Evolutionary conservation across 2,888 invertebrate genomes (phyloP), one percentile per base, ranked within the genome.

Genomic region (Ormyrus rosae): DNA sequence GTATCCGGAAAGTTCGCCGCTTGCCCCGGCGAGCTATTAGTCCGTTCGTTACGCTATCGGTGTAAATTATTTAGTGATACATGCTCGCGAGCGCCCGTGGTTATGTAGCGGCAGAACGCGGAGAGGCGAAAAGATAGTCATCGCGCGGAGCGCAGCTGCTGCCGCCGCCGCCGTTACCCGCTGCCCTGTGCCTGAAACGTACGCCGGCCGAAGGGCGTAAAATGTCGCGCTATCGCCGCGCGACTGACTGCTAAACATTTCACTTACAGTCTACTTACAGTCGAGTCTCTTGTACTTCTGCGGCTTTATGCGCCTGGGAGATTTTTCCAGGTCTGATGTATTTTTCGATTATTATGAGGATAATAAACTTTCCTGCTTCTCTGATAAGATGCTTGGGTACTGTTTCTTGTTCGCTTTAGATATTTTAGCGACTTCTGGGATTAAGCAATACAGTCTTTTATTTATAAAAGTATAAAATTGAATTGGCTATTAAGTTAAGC

Each of bases 1-100:
- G 34, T 60, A 69, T 63, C 61, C 72, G 67, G 61, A 61, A 78
- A 56, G 73, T 79, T 63, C 10, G 67, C 61, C 45, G 10, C 51
- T 34, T 34, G 50, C 51, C 9, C 51, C 10, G 46, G 11, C 58
- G 9, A 11, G 75, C 67, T 71, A 81, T 81, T 74, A 74, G 63
- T 58, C 63, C 13, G 65, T 53, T 79, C 79, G 64, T 76, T 79
- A 68, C 61, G 67, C 64, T 79, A 79, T 75, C 70, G 56, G 61
- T 19, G 76, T 72, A 60, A 76, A 81, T 81, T 81, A 81, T 76
- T 79, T 75, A 81, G 55, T 45, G 76, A 71, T 64, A 60, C 65
- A 51, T 11, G 45, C 61, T 61, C 45, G 53, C 64, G n/a, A 5
- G 55, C 19, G 45, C 11, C 2, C 34, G 34, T 34, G 34, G 34